Evolutionary conservation across 53 echinoderm and acorn worm species (phyloP).

Genomic region (Antedon mediterranea): DNA sequence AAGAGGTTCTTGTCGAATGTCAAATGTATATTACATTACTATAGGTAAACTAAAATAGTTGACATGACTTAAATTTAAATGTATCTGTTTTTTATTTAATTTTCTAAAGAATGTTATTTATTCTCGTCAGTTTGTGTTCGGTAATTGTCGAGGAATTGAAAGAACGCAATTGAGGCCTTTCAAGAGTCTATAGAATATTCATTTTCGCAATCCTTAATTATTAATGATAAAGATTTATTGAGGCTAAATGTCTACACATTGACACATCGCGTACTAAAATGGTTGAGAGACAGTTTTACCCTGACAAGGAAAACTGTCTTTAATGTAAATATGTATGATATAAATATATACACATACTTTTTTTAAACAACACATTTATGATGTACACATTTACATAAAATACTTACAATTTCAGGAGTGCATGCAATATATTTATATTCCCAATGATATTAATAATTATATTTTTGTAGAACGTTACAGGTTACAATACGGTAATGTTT

Average conservation of each 20-base stretch:
- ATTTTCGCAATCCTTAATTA: not conserved
- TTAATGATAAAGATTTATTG: not conserved
- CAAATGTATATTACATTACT: not conserved
- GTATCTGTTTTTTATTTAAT: not conserved
- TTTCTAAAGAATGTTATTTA: not conserved
- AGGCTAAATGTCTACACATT: not conserved
- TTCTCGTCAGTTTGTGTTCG: not conserved
- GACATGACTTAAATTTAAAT: not conserved
- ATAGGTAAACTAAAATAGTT: not conserved
- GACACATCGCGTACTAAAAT: not conserved
- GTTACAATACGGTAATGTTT: no score
- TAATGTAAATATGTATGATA: no score
- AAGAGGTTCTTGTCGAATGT: not conserved
- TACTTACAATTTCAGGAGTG: no score
- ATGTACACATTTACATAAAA: no score
- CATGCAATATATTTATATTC: no score
- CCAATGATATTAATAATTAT: no score
- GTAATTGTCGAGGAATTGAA: not conserved
- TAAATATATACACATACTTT: no score
- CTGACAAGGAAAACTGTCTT: no score
- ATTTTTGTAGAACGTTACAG: no score
- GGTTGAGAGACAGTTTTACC: no score
- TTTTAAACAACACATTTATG: no score
- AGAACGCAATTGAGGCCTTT: not conserved
- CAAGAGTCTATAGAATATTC: not conserved